Evolutionary conservation across 2,888 invertebrate genomes (phyloP), one percentile per base, ranked within the genome.

Genomic region (Caenorhabditis japonica): DNA sequence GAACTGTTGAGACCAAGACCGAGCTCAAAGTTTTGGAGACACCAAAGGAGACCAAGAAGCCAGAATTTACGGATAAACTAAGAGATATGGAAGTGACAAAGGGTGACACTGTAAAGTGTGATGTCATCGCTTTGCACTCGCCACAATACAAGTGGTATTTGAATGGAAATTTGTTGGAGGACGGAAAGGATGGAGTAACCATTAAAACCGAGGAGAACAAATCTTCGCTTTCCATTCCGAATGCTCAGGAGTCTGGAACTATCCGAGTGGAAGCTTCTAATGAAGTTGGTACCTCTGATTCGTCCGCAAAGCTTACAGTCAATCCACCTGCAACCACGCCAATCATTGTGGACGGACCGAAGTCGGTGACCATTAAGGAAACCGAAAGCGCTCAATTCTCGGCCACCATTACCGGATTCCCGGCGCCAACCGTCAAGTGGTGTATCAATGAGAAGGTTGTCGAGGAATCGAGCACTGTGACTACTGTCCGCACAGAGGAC

Each of bases 61-160:
- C 95, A 0, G 92, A 92, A 81, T 95, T 95, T 89, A 87, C 93
- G 58, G 93, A 95, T 44, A 92, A 92, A 21, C 90, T 96, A 71
- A 93, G 93, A 87, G 94, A 95, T 87, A 93, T 94, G 0, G 94
- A 95, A 21, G 83, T 84, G 10, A 71, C 56, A n/a, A 77, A 83
- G 46, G 86, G 86, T n/a, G 76, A 85, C 23, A 75, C 71, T 10
- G 73, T 86, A 13, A 36, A 76, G 47, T 68, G 82, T 59, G 82
- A 85, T 47, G 85, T 85, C 5, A 84, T 80, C 47, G 83, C 84
- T 8, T 69, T 83, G 15, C 74, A 85, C 43, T 76, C 72, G 8
- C 94, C 95, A 0, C 92, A 92, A 17, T 91, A 94, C 10, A 91
- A 92, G 66, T 93, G 95, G 91, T 64, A 53, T 21, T 56, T 80